phyloP scores from a whole-genome alignment of 1,140 invertebrate genomes.

The Leptestheria dahalacensis region DNA sequence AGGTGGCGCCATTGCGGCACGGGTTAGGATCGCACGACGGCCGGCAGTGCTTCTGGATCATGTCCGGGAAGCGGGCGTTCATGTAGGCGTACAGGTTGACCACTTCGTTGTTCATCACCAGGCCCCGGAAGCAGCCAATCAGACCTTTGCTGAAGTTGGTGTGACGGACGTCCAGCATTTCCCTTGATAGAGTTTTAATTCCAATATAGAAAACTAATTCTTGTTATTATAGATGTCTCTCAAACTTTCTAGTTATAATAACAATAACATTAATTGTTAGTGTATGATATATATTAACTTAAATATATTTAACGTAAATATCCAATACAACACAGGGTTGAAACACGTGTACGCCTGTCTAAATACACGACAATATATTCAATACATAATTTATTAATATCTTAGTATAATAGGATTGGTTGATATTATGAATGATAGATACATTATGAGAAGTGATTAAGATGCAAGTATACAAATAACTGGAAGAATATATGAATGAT shows the following conservation, averaged over 20 bases:
- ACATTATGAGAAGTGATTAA: not conserved
- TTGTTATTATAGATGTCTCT: too few relatives aligned
- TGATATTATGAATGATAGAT: not conserved
- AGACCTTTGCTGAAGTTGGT: constrained; percentile 70
- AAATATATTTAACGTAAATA: too few relatives aligned
- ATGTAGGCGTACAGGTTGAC: constrained; percentile 82
- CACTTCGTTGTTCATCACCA: constrained; percentile 80
- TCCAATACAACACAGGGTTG: too few relatives aligned
- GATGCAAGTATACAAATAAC: not conserved
- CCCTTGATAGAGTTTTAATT: constrained; percentile 45
- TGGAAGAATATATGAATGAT: constrained; percentile 3
- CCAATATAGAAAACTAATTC: too few relatives aligned
- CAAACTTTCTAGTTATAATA: too few relatives aligned
- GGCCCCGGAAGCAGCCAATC: constrained; percentile 79
- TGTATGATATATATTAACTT: too few relatives aligned
- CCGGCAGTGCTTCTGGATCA: constrained; percentile 77
- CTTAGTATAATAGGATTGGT: too few relatives aligned
- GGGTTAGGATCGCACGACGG: constrained; percentile 86
- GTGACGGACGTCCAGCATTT: constrained; percentile 43
- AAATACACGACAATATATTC: not conserved
- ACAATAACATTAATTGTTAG: too few relatives aligned
- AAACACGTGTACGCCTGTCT: too few relatives aligned
- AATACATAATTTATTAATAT: not conserved
- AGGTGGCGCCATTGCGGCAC: constrained; percentile 75
- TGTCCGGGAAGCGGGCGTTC: constrained; percentile 72